Evolutionary conservation across 2,113 vertebrate species (phyloP).

Genomic region (Lucifuga dentata): DNA sequence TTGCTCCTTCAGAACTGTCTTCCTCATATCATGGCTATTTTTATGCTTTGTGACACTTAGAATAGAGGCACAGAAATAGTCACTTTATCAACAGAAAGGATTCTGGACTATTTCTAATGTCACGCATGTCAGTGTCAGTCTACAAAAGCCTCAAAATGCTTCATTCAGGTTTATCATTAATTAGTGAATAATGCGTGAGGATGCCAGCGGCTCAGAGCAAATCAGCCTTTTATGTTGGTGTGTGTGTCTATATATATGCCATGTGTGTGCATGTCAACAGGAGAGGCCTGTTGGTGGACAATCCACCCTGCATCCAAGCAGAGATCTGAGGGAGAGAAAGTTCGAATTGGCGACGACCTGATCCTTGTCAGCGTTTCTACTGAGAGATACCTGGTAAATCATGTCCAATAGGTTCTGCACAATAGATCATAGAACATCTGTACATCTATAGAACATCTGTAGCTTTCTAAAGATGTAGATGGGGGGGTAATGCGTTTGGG

Average conservation of each 20-base stretch:
- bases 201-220: not conserved
- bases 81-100: not conserved
- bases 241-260: constrained; percentile 6
- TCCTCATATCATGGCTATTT: constrained; percentile 32
- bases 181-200: not conserved
- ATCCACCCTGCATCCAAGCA: constrained; percentile 98
- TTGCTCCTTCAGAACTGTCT: constrained; percentile 4
- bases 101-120: not conserved
- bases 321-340: constrained; percentile 97
- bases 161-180: not conserved
- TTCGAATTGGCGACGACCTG: constrained; percentile 96
- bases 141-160: not conserved
- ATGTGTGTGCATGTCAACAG: constrained; percentile 71
- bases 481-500: no score
- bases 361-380: constrained; percentile 97
- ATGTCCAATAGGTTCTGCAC: not conserved
- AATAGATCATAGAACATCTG: no score
- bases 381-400: constrained; percentile 92
- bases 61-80: constrained; percentile 10
- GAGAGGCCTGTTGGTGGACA: constrained; percentile 98
- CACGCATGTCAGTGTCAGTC: not conserved
- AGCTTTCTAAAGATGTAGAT: not conserved
- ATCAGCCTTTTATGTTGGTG: not conserved
- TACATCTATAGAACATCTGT: no score
- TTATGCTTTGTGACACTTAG: constrained; percentile 23